phyloP scores from a whole-genome alignment of 2,113 vertebrate genomes.

The Pterocles gutturalis region DNA sequence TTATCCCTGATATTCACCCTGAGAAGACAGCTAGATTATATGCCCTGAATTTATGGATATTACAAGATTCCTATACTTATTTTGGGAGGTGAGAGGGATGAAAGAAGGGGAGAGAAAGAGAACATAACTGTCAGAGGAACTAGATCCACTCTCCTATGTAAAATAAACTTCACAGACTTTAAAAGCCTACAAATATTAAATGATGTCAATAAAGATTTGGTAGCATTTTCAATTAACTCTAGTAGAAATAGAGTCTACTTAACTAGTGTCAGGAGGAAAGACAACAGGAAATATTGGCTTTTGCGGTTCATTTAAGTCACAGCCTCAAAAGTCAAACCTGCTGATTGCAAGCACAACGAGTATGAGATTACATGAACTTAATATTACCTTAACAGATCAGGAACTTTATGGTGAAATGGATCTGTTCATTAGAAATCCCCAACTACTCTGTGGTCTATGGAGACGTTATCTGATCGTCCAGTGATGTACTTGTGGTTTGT shows the following conservation, averaged over 20 bases:
- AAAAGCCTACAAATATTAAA: not conserved
- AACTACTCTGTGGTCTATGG: conserved; percentile 76
- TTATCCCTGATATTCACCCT: not conserved
- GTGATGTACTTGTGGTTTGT: conserved; percentile 87
- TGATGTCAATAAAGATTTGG: not conserved
- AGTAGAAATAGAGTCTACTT: not conserved
- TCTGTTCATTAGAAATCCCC: conserved; percentile 70
- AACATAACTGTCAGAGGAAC: not conserved
- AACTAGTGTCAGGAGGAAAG: not conserved
- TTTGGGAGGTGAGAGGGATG: not conserved
- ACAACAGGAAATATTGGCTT: not conserved
- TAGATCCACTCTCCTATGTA: not conserved
- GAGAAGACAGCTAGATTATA: not conserved
- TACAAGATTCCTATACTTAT: not conserved
- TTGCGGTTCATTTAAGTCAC: not conserved
- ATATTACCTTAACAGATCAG: conserved; percentile 69
- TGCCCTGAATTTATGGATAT: not conserved
- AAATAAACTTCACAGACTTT: not conserved
- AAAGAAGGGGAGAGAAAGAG: not conserved
- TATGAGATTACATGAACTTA: conserved; percentile 53
- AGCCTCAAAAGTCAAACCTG: not conserved
- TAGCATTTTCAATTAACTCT: not conserved
- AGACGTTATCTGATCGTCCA: conserved; percentile 82
- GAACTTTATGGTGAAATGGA: conserved; percentile 77
- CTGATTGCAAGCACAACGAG: not conserved